These are phyloP conservation scores for Centruroides vittatus DNA, from an alignment of 1,140 invertebrate genomes.

Conservation along the genomic window DNA sequence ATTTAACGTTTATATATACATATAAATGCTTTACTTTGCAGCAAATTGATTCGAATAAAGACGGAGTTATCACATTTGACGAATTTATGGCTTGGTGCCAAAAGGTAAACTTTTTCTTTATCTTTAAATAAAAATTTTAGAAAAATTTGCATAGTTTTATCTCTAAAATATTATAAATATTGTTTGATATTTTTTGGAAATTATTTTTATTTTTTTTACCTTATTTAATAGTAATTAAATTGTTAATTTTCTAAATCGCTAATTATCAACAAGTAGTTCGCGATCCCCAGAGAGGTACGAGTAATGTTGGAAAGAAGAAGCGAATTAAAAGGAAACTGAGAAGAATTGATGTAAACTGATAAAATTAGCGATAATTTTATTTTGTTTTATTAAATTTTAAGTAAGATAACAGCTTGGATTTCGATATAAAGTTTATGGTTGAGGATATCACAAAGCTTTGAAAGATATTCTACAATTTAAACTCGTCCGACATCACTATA, in stretches of 20 bases:
- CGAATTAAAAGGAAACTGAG: too few species aligned
- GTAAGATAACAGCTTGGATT: neutral
- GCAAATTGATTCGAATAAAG: slow-evolving; percentile 70
- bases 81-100: slow-evolving; percentile 64
- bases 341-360: too few species aligned
- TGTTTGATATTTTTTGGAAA: neutral
- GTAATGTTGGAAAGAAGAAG: too few species aligned
- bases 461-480: too few species aligned
- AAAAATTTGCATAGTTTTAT: too few species aligned
- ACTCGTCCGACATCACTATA: too few species aligned
- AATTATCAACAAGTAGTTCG: too few species aligned
- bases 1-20: slow-evolving; percentile 1
- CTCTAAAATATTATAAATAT: too few species aligned
- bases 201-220: neutral
- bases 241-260: neutral
- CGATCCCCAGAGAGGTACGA: too few species aligned
- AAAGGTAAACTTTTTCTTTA: slow-evolving; percentile 14
- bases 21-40: slow-evolving; percentile 31
- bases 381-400: neutral
- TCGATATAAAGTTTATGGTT: neutral
- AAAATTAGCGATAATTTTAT: too few species aligned
- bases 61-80: slow-evolving; percentile 69
- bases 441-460: too few species aligned
- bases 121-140: neutral
- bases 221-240: neutral